Conservation (phyloP, 2,797 vertebrate species). For the Scleropages formosus region DNA sequence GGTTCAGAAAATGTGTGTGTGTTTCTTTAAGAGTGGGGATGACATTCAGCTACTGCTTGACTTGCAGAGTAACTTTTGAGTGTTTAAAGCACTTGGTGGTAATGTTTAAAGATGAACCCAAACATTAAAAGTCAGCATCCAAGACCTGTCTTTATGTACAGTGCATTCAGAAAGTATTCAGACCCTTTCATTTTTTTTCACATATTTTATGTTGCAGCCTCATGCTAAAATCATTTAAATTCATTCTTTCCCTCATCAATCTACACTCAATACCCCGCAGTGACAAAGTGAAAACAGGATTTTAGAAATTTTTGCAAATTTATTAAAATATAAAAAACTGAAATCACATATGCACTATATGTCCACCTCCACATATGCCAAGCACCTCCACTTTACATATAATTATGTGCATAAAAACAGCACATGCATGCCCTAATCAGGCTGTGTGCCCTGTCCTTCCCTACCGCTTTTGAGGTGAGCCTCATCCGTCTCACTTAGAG, state of each 20-base stretch:
- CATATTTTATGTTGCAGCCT: too few species aligned
- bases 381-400: constrained; percentile 17
- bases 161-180: too few species aligned
- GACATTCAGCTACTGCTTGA: constrained; percentile 15
- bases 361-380: not conserved
- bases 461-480: constrained; percentile 57
- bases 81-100: constrained; percentile 1
- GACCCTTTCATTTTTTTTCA: too few species aligned
- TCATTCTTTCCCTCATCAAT: too few species aligned
- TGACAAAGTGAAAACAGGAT: too few species aligned
- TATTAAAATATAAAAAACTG: too few species aligned
- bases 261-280: too few species aligned
- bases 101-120: constrained; percentile 6
- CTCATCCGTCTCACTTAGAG: constrained; percentile 78
- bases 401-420: constrained; percentile 63
- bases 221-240: too few species aligned
- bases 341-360: too few species aligned
- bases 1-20: too few species aligned
- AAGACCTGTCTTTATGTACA: not conserved
- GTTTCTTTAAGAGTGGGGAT: constrained; percentile 6
- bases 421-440: constrained; percentile 52
- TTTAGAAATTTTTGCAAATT: too few species aligned
- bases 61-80: constrained; percentile 10
- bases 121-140: not conserved
- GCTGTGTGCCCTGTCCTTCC: constrained; percentile 65